Percentiles rank a stretch among this genome's conserved stretches.
Evolutionary conservation across 92 coral and sea anemone genomes (phyloP).

Genomic region (Bergia puertoricense): DNA sequence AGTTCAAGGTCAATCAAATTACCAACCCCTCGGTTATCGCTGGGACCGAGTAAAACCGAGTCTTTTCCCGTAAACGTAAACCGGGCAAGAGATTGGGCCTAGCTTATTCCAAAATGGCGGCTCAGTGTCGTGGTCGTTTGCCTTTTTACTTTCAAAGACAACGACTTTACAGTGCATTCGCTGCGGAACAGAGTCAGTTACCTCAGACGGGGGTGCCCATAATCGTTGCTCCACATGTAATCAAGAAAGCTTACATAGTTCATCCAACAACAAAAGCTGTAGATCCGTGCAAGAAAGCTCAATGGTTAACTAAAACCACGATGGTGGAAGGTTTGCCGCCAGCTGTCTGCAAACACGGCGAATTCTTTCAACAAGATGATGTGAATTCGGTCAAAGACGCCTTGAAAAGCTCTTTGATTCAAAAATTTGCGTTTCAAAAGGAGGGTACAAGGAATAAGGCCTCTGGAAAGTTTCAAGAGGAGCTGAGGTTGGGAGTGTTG

Average conservation of each 20-base stretch:
- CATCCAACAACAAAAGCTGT: conserved; percentile 84
- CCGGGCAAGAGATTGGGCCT: background rate
- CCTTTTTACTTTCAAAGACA: background rate
- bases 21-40: too few species aligned
- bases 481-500: conserved; percentile 66
- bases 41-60: background rate
- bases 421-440: conserved; percentile 79
- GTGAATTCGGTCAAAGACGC: conserved; percentile 52
- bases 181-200: conserved; percentile 20
- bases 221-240: conserved; percentile 84
- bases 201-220: conserved; percentile 94
- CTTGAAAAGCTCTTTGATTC: conserved; percentile 64
- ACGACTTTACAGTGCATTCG: conserved; percentile 17
- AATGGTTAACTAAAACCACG: conserved; percentile 91
- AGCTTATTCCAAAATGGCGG: conserved; percentile 38
- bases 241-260: conserved; percentile 87
- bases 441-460: conserved; percentile 63
- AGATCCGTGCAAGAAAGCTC: conserved; percentile 74
- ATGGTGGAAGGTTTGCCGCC: conserved; percentile 74
- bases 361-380: conserved; percentile 47
- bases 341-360: conserved; percentile 16
- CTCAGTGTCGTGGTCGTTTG: conserved; percentile 28
- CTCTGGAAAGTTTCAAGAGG: conserved; percentile 67
- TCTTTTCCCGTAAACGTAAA: background rate
- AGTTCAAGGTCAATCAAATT: too few species aligned